These are phyloP conservation scores for Aleiodes testaceus DNA, from an alignment of 2,888 invertebrate species.

Conservation along the genomic window DNA sequence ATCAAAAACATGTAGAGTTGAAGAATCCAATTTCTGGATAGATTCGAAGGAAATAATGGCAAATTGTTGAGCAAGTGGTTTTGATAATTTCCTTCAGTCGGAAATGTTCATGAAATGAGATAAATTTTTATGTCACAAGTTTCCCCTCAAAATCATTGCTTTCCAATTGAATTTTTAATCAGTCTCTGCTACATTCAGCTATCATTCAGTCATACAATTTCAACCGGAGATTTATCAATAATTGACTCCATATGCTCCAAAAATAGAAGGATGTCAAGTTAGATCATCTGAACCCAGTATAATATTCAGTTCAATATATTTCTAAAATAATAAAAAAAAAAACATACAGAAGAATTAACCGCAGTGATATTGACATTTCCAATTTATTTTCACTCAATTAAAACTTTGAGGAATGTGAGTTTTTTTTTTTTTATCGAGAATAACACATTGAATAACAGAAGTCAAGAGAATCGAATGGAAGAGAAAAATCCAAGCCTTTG, in stretches of 20 bases:
- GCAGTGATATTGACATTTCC: constrained; percentile 44
- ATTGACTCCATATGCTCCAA: background rate
- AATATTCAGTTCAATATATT: constrained; percentile 15
- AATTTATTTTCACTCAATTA: constrained; percentile 44
- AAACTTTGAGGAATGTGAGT: constrained; percentile 42
- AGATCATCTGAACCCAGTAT: background rate
- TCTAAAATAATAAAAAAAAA: background rate
- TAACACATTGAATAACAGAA: constrained; percentile 20
- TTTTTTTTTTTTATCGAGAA: constrained; percentile 30
- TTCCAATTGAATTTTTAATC: too few species aligned
- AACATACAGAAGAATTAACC: constrained; percentile 3
- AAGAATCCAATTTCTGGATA: background rate
- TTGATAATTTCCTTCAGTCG: too few species aligned
- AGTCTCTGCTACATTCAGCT: too few species aligned
- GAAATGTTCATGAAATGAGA: too few species aligned
- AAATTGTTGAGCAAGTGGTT: too few species aligned
- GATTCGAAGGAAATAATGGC: too few species aligned
- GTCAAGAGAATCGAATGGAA: background rate
- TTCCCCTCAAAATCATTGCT: too few species aligned
- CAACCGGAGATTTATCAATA: background rate
- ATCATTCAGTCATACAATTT: background rate
- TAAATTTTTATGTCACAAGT: too few species aligned
- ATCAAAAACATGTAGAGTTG: background rate
- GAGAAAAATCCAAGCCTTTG: constrained; percentile 36
- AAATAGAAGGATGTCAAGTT: constrained; percentile 1